phyloP scores from a whole-genome alignment of 2,888 invertebrate genomes.

The Drosophila paucipuncta region DNA sequence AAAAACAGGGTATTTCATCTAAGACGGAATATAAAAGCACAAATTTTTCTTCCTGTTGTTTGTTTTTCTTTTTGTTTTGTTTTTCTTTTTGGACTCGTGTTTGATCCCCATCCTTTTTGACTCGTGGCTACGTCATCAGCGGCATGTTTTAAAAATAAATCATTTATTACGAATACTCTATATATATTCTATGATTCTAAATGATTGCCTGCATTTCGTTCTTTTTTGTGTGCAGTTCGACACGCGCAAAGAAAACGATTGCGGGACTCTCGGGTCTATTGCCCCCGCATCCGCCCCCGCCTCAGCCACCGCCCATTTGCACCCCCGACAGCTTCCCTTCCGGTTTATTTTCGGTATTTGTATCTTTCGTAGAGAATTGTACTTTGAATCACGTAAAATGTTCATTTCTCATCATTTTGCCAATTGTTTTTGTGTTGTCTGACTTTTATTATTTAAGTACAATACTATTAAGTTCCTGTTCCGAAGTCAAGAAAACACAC shows the following conservation, averaged over 20 bases:
- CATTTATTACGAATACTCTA: slow-evolving; percentile 23
- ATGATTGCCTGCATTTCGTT: slow-evolving; percentile 39
- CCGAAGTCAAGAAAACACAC: neutral
- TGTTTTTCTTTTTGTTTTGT: slow-evolving; percentile 4
- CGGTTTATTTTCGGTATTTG: slow-evolving; percentile 1
- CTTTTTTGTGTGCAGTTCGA: slow-evolving; percentile 31
- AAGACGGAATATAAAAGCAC: neutral
- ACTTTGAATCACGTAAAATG: slow-evolving; percentile 53
- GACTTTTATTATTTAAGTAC: slow-evolving; percentile 42
- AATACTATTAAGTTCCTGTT: slow-evolving; percentile 1
- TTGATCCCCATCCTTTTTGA: slow-evolving; percentile 35
- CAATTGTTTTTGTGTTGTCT: slow-evolving; percentile 26
- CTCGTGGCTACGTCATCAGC: slow-evolving; percentile 43
- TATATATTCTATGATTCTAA: slow-evolving; percentile 26
- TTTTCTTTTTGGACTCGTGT: slow-evolving; percentile 36
- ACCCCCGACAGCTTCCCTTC: neutral
- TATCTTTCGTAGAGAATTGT: slow-evolving; percentile 15
- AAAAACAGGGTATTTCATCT: slow-evolving; percentile 4
- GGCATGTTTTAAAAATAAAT: slow-evolving; percentile 68
- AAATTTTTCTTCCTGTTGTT: neutral
- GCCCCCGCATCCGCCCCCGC: neutral
- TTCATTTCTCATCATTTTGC: slow-evolving; percentile 59
- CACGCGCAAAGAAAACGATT: slow-evolving; percentile 45
- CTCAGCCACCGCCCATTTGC: neutral
- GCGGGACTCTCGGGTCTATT: slow-evolving; percentile 22